These are phyloP conservation scores for Mycteria americana DNA, from an alignment of 2,797 vertebrate genomes.

Conservation along the genomic window DNA sequence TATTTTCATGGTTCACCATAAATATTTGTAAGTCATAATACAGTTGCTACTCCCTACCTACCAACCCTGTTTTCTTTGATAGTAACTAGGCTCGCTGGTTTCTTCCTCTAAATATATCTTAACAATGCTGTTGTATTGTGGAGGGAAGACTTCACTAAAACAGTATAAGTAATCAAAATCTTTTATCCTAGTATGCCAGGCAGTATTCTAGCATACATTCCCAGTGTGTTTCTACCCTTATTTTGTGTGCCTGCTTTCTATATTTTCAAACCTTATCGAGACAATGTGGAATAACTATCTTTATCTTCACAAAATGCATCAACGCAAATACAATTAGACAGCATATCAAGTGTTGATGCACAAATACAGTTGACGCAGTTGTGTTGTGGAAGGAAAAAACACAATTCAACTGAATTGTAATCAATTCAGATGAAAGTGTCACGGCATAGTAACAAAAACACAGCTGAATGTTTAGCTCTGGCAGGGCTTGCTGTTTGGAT, in stretches of 20 bases:
- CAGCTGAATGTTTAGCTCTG: not conserved
- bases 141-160: not conserved
- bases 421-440: not conserved
- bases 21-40: not conserved
- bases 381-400: conserved; percentile 22
- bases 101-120: not conserved
- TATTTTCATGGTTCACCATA: not conserved
- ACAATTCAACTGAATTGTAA: not conserved
- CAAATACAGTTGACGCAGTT: conserved; percentile 21
- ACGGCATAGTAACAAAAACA: not conserved
- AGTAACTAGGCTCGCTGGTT: not conserved
- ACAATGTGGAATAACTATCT: not conserved
- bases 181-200: not conserved
- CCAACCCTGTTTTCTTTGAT: not conserved
- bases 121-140: not conserved
- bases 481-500: not conserved
- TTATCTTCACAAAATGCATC: not conserved
- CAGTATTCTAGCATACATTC: not conserved
- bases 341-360: not conserved
- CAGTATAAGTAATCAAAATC: not conserved
- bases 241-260: not conserved
- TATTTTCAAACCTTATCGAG: not conserved
- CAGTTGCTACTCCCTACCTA: not conserved
- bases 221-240: not conserved
- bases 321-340: not conserved